These are phyloP conservation scores for Athene noctua DNA, from an alignment of 2,113 vertebrate species.

Conservation along the genomic window DNA sequence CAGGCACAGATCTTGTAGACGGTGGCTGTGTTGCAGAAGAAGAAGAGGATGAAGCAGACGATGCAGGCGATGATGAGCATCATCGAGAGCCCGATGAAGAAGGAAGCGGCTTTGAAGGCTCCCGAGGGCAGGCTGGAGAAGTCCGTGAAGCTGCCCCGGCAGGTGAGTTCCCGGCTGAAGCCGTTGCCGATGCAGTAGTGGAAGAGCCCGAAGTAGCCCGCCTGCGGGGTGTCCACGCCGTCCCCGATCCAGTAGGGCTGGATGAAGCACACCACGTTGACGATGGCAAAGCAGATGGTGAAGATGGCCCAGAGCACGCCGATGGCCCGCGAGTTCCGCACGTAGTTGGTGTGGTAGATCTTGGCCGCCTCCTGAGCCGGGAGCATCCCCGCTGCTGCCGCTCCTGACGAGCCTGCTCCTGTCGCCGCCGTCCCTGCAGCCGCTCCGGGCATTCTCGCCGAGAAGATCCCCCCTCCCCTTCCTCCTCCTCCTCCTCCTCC, in stretches of 20 bases:
- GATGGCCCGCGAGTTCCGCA: constrained; percentile 93
- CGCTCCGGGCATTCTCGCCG: constrained; percentile 58
- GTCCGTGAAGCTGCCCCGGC: constrained; percentile 96
- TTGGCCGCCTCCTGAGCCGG: constrained; percentile 93
- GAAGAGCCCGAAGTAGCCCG: constrained; percentile 95
- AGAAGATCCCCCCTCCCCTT: constrained; percentile 45
- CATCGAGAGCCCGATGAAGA: constrained; percentile 96
- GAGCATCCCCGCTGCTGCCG: constrained; percentile 85
- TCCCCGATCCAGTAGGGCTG: constrained; percentile 98
- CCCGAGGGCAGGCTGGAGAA: constrained; percentile 89
- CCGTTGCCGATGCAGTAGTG: constrained; percentile 94
- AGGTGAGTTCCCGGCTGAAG: constrained; percentile 86
- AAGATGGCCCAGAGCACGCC: constrained; percentile 97
- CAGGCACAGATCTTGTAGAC: constrained; percentile 98
- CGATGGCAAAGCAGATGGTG: constrained; percentile 94
- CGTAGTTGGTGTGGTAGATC: constrained; percentile 94
- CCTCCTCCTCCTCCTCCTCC: background rate
- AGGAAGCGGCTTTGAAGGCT: constrained; percentile 96
- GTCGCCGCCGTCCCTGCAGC: constrained; percentile 61
- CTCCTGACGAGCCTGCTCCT: constrained; percentile 72
- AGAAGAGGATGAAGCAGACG: constrained; percentile 93
- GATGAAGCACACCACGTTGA: constrained; percentile 94
- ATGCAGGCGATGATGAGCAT: constrained; percentile 93
- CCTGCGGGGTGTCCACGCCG: constrained; percentile 93
- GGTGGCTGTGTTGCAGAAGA: constrained; percentile 95